A percentile compares a stretch with the other conserved stretches of the same genome.
Conservation (phyloP, 2,888 invertebrate genomes). For the Gortyna flavago region DNA sequence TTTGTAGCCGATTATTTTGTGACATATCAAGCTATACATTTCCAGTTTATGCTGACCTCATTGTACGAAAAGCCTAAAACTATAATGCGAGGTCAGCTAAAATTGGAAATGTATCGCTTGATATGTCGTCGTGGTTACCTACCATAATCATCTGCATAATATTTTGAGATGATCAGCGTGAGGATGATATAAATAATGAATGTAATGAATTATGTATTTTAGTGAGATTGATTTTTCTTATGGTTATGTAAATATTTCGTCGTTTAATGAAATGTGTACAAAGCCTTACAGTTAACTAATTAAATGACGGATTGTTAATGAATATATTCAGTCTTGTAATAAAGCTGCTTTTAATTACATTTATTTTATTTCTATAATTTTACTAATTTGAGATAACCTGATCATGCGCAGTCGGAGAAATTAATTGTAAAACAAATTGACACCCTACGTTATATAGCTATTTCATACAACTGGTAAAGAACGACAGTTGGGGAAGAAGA, state of each 20-base stretch:
- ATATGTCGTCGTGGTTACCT: neutral
- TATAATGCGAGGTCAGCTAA: neutral
- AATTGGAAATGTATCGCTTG: neutral
- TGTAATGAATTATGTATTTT: neutral
- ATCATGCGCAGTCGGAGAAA: neutral
- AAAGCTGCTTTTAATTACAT: neutral
- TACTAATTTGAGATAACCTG: neutral
- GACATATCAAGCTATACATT: neutral
- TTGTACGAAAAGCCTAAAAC: neutral
- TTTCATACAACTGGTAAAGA: no score
- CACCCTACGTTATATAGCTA: neutral
- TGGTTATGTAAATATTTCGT: constrained; percentile 21
- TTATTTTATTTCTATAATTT: neutral
- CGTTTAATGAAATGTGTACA: constrained; percentile 1
- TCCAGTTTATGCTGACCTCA: neutral
- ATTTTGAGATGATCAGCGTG: neutral
- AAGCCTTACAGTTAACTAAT: neutral
- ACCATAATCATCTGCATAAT: neutral
- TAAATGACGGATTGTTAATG: neutral
- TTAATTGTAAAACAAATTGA: neutral
- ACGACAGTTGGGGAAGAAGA: neutral
- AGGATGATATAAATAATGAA: no score
- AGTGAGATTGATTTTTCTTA: neutral
- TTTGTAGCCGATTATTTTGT: neutral
- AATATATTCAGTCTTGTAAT: neutral